These are phyloP conservation scores for Stomorhina lunata DNA, from an alignment of 2,888 invertebrate genomes.

Conservation along the genomic window DNA sequence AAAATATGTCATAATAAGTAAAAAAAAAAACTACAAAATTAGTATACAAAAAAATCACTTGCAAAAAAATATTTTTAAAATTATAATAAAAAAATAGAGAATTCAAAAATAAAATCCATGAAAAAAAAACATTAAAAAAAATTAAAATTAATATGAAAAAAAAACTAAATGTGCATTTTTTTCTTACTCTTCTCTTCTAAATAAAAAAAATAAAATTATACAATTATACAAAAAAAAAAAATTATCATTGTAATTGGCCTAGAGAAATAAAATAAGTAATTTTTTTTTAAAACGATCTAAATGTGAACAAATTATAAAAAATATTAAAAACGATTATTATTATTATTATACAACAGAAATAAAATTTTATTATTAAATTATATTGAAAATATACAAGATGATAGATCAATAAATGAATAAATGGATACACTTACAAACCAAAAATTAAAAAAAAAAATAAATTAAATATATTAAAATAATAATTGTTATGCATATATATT, in stretches of 20 bases:
- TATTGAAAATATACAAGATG: slow-evolving; percentile 55
- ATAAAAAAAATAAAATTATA: neutral
- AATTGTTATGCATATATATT: slow-evolving; percentile 65
- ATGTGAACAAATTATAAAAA: slow-evolving; percentile 61
- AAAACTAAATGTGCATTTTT: slow-evolving; percentile 59
- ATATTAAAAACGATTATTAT: slow-evolving; percentile 47
- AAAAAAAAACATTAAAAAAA: slow-evolving; percentile 50
- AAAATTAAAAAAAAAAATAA: neutral
- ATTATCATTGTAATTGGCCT: slow-evolving; percentile 38
- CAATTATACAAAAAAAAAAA: neutral
- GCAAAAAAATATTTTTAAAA: slow-evolving; percentile 12
- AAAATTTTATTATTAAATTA: slow-evolving; percentile 54
- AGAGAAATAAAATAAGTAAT: slow-evolving; percentile 42
- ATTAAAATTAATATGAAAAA: slow-evolving; percentile 1
- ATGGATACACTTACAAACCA: no score
- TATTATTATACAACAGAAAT: slow-evolving; percentile 29
- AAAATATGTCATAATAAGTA: neutral
- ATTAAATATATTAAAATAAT: slow-evolving; percentile 13
- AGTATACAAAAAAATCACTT: neutral
- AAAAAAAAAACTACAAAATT: neutral
- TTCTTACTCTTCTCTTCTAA: slow-evolving; percentile 30
- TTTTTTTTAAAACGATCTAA: slow-evolving; percentile 66
- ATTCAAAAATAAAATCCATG: slow-evolving; percentile 27
- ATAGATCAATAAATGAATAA: slow-evolving; percentile 44
- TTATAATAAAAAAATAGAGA: neutral